Base-by-base conservation (phyloP, 2,888 invertebrate genomes). In the Aquatica leii region DNA sequence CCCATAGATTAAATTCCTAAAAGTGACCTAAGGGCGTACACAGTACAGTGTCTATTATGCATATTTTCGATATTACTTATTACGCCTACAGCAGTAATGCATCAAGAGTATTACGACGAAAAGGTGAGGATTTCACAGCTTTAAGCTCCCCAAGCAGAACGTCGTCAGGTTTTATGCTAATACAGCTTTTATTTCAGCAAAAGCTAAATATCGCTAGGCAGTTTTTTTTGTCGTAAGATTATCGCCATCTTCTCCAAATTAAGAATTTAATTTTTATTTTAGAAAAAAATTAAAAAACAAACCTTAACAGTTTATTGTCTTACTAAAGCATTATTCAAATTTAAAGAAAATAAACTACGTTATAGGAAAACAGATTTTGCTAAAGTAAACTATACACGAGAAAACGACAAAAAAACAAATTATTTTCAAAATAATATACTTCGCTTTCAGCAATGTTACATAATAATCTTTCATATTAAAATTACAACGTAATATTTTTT, bases 81-180 rank as follows among this genome's bases (percentile, higher is more conserved):
- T 67, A 51, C 53, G 69, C 70, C 67, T 59, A 49, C 37, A 64
- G 63, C 57, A 34, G 12, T 52, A 59, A 50, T 61, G 66, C 60
- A 70, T 70, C 70, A 70, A 67, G 66, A 63, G 70, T 67, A 69
- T 70, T 70, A 70, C 61, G 59, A 57, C 62, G 66, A 65, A 66
- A 69, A 66, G 70, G 70, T 65, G 70, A 64, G 67, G 68, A 70
- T 69, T 69, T 69, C 57, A 21, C 63, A 64, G 69, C 69, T 64
- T 66, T 67, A 67, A 63, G 67, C 63, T 69, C 62, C 69, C 67
- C 60, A 54, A 62, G 57, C 61, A 56, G 17, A 58, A 46, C 65
- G 48, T 55, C 65, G 58, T 53, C 34, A 63, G 67, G 65, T 61
- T 63, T 69, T 67, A 69, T 62, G 62, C 49, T 69, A 65, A 65